These are phyloP conservation scores for Falco peregrinus DNA, from an alignment of 2,797 vertebrate species.

Conservation along the genomic window DNA sequence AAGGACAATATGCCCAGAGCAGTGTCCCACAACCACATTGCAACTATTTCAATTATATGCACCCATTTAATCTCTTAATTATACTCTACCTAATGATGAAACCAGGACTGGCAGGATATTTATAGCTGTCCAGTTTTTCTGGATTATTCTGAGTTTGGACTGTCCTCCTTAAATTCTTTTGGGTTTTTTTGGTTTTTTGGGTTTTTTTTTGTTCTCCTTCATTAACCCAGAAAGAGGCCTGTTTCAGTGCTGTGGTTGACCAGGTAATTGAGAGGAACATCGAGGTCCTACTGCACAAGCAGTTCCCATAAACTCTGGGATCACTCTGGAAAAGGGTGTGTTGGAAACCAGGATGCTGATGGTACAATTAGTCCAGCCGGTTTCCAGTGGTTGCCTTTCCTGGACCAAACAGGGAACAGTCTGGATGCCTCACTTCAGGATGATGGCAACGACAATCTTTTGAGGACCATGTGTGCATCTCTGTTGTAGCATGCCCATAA, in stretches of 20 bases:
- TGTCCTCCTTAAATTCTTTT: neutral
- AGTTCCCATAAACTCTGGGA: neutral
- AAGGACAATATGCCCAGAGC: neutral
- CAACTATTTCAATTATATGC: neutral
- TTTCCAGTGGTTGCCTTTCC: neutral
- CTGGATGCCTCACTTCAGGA: neutral
- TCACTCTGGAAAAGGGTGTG: neutral
- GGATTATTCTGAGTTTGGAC: neutral
- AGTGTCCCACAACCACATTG: neutral
- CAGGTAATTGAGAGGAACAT: neutral
- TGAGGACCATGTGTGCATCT: rapidly evolving
- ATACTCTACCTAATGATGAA: neutral
- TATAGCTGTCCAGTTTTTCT: neutral
- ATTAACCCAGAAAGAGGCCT: neutral
- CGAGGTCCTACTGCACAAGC: neutral
- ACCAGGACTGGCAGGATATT: neutral
- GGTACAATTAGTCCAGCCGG: neutral
- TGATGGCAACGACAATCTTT: neutral
- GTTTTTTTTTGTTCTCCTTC: neutral
- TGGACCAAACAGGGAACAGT: neutral
- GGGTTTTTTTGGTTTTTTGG: too few relatives aligned
- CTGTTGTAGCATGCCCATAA: neutral
- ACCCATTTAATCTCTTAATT: neutral
- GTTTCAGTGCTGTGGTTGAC: neutral
- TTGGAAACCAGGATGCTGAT: neutral